Evolutionary conservation across 2,888 invertebrate genomes (phyloP).

Genomic region (Cheilosia vernalis): DNA sequence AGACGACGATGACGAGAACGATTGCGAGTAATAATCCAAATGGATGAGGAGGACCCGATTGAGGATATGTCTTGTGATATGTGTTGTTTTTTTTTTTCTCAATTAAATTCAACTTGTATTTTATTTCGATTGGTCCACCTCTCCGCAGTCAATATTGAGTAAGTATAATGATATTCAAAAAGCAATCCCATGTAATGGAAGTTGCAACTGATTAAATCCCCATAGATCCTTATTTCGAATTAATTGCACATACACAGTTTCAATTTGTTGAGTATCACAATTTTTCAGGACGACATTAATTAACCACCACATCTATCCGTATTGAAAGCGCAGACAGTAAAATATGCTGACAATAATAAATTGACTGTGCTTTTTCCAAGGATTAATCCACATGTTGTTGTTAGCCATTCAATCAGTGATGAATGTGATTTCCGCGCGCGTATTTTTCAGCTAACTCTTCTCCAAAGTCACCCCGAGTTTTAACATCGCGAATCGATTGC

Average conservation of each 20-base stretch:
- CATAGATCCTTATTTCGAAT: conserved; percentile 40
- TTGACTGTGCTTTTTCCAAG: conserved; percentile 65
- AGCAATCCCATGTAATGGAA: conserved; percentile 11
- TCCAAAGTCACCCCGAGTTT: conserved; percentile 20
- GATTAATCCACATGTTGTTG: conserved; percentile 74
- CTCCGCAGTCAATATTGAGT: conserved; percentile 25
- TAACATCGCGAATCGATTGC: conserved; percentile 49
- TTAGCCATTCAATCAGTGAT: conserved; percentile 73
- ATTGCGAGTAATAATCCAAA: not conserved
- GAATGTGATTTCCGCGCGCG: conserved; percentile 61
- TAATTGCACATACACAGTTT: conserved; percentile 33
- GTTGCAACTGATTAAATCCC: conserved; percentile 57
- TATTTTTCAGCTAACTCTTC: conserved; percentile 34
- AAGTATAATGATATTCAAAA: conserved; percentile 64
- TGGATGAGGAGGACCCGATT: conserved; percentile 36
- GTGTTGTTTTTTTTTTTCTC: conserved; percentile 13
- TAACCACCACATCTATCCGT: conserved; percentile 71
- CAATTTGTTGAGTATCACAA: not conserved
- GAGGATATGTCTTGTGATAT: conserved; percentile 53
- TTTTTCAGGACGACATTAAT: not conserved
- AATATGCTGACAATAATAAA: conserved; percentile 68
- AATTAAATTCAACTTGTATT: conserved; percentile 48
- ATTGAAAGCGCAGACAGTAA: conserved; percentile 76
- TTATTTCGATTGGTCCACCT: conserved; percentile 40
- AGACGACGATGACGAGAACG: conserved; percentile 1